Evolutionary conservation across 2,113 vertebrate genomes (phyloP), one percentile per base, ranked within the genome.

Genomic region (Blennius ocellaris): DNA sequence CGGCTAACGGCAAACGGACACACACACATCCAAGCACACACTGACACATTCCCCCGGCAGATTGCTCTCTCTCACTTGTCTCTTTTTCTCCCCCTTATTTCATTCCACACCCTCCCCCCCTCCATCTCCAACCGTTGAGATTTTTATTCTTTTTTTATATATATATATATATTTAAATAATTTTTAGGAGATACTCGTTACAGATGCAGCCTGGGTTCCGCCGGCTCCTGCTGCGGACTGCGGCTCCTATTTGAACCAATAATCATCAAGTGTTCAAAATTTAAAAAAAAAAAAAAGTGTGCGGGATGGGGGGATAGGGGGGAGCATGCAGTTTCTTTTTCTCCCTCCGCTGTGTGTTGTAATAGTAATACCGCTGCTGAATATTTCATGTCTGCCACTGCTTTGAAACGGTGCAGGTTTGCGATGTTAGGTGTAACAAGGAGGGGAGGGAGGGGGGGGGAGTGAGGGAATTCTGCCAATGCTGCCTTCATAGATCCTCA

Each of bases 331-430:
- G 15, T 36, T 10, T 56, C 53, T 57, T 60, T 55, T 57, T 40
- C 40, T 52, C 36, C 69, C 57, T 79, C 65, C 80, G 44, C 78
- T 53, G 15, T 76, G 80, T 81, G 69, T 62, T 87, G 84, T 92
- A 92, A 93, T 85, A 87, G 91, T 90, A 87, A 90, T 80, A 81
- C 78, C 15, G 69, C 73, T 84, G 77, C 76, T 93, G 75, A 91
- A 93, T 94, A 87, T 92, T 94, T 93, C 84, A 92, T 90, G 75
- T 44, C 58, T 51, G 78, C 72, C 67, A 53, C 75, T 70, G 86
- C 87, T 89, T 89, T 93, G 91, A 92, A 91, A 91, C 5, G 48
- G 56, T 75, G 78, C 77, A 85, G 80, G 81, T 89, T 87, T 70
- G 77, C 71, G 5, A 69, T 84, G 86, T 82, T 74, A 81, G 78